Evolutionary conservation across 2,113 vertebrate species (phyloP).

Genomic region (Pangasianodon gigas): DNA sequence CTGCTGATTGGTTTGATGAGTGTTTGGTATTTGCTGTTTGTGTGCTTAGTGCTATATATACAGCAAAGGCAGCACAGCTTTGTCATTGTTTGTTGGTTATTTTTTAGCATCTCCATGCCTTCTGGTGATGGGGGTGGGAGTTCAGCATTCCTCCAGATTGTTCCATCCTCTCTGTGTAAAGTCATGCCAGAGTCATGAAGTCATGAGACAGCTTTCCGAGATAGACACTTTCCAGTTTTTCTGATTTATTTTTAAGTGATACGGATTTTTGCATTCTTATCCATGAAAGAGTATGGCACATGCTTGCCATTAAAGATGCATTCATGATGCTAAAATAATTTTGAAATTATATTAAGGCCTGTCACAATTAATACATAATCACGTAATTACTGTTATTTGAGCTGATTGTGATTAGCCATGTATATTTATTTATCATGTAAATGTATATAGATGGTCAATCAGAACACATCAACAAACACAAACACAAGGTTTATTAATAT

Average conservation of each 20-base stretch:
- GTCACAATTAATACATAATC: too few species aligned
- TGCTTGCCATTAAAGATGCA: not conserved
- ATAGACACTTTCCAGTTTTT: not conserved
- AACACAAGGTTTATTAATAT: too few species aligned
- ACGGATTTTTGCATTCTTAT: not conserved
- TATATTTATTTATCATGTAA: too few species aligned
- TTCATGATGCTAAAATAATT: not conserved
- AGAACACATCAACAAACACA: too few species aligned
- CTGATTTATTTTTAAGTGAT: not conserved
- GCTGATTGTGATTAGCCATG: not conserved
- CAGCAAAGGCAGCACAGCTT: not conserved
- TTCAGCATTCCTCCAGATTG: not conserved
- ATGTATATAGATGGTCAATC: not conserved
- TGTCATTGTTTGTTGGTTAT: slow-evolving; percentile 2
- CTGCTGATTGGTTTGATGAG: not conserved
- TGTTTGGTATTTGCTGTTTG: slow-evolving; percentile 16
- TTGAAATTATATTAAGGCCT: not conserved
- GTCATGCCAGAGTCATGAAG: not conserved
- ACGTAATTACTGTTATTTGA: not conserved
- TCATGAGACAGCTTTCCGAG: not conserved
- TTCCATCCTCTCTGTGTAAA: not conserved
- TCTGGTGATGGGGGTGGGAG: not conserved
- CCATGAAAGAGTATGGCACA: not conserved
- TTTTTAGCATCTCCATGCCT: not conserved
- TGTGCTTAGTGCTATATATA: not conserved